Evolutionary conservation across 2,797 vertebrate species (phyloP).

Genomic region (Micropoecilia bifurca): DNA sequence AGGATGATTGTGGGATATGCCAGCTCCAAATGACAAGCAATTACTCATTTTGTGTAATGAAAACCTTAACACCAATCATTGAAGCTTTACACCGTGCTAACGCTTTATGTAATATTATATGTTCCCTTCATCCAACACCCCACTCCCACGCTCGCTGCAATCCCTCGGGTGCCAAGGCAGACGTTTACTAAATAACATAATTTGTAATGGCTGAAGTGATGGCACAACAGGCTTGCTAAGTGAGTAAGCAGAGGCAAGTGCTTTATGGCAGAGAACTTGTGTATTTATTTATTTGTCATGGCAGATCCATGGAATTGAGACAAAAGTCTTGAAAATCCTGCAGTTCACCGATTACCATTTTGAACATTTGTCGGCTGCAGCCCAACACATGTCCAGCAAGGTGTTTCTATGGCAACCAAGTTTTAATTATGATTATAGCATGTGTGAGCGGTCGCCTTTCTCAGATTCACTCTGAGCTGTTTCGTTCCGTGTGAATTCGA

Average conservation of each 20-base stretch:
- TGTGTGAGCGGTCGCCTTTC: conserved; percentile 21
- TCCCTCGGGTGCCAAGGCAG: conserved; percentile 80
- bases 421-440: conserved; percentile 77
- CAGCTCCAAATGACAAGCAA: conserved; percentile 85
- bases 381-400: conserved; percentile 58
- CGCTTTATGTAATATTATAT: conserved; percentile 84
- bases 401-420: conserved; percentile 78
- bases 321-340: conserved; percentile 52
- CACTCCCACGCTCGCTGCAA: conserved; percentile 58
- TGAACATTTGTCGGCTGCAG: conserved; percentile 70
- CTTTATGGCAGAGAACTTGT: conserved; percentile 52
- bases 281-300: conserved; percentile 13
- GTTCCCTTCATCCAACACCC: conserved; percentile 75
- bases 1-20: conserved; percentile 85
- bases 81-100: conserved; percentile 81
- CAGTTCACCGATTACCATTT: conserved; percentile 70
- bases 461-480: conserved; percentile 32
- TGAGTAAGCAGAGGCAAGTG: conserved; percentile 70
- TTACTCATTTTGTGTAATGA: conserved; percentile 88
- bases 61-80: conserved; percentile 86
- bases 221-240: conserved; percentile 76
- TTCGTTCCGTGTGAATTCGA: conserved; percentile 12
- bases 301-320: conserved; percentile 35
- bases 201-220: conserved; percentile 84
- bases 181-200: conserved; percentile 86